Base-by-base conservation (phyloP, 2,888 invertebrate species). In the Drosophila histrio region DNA sequence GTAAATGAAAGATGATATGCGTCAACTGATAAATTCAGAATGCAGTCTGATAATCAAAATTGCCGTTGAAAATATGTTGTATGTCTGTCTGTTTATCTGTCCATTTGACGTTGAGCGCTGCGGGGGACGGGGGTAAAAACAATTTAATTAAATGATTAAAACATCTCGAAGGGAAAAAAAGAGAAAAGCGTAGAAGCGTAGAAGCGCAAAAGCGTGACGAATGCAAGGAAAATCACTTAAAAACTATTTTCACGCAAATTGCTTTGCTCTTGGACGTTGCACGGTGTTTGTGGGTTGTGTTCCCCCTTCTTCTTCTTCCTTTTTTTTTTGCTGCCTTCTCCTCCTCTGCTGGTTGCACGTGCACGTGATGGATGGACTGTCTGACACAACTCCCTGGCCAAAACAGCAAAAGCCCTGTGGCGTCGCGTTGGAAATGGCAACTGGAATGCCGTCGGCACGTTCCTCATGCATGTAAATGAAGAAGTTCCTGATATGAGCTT, bases 401-500 rank as follows among this genome's bases (percentile, higher is more conserved):
- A 38, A 39, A 38, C 24, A 50, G 36, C 50, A 36, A 26, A 34
- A 15, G 8, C 22, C 11, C 22, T 9, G 24, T 17, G 26, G 19
- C 46, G 57, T 47, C 39, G 61, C 41, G 49, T 36, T 49, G 59
- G 39, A 39, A 54, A 38, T 49, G 59, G 39, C 43, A 54, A 22
- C 8, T 2, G 17, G 8, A 19, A 52, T 54, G 58, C 60, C 52
- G 43, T 19, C 59, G 52, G 47, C 80, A 79, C 86, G 88, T 83
- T 60, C 47, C 79, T 70, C 83, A 75, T 83, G 88, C 83, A 83
- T 83, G 88, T 82, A 87, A 83, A 83, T 83, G 86, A 83, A 86
- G 83, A 73, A 82, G 80, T 83, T 80, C 62, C 52, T 53, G 32
- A 61, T n/a, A 60, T 22, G 52, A 57, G 47, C 30, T 34, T 34